Base-by-base conservation (phyloP, 2,797 vertebrate species). In the Lacerta viridis region DNA sequence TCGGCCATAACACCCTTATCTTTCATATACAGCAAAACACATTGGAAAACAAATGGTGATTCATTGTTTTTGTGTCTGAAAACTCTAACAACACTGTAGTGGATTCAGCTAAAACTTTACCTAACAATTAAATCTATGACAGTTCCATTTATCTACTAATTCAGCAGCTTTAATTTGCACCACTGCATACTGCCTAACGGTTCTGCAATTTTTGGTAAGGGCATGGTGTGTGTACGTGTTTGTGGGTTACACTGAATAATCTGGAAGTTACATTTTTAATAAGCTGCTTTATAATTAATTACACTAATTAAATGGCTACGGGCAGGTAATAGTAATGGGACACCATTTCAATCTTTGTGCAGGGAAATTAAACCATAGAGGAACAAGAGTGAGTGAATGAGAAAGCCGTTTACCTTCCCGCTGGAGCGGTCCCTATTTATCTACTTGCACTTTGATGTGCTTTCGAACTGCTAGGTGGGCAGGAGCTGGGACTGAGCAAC, bases 81-180 rank as follows among this genome's bases (percentile, higher is more conserved):
- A 93, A 91, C 82, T 92, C 55, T 68, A 91, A 89, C 86, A 96
- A 93, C 76, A 95, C 91, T 83, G 89, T 83, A 95, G 83, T 91
- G 89, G 90, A 95, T 96, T 94, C 64, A 81, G 86, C 92, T 94
- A 78, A 93, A 96, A 92, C 89, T 95, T 94, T 94, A 82, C 93
- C 71, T 94, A 88, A 93, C 91, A 96, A 95, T 96, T 97, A 96
- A 82, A 85, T 78, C 61, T 90, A 92, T 93, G 93, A 96, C 95
- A 95, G 89, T 93, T 93, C 93, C 91, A 96, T 96, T 96, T 95
- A 94, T 96, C 91, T 94, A 92, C 88, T 90, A 83, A 89, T 76
- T 89, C 79, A 90, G 87, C 78, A 20, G 90, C 50, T 69, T 95
- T 95, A 95, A 96, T 97, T 95, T 95, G 93, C 75, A 93, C 91